Percentiles rank a stretch among this genome's conserved stretches.
Evolutionary conservation across 2,113 vertebrate genomes (phyloP).

Genomic region (Oryzias javanicus): DNA sequence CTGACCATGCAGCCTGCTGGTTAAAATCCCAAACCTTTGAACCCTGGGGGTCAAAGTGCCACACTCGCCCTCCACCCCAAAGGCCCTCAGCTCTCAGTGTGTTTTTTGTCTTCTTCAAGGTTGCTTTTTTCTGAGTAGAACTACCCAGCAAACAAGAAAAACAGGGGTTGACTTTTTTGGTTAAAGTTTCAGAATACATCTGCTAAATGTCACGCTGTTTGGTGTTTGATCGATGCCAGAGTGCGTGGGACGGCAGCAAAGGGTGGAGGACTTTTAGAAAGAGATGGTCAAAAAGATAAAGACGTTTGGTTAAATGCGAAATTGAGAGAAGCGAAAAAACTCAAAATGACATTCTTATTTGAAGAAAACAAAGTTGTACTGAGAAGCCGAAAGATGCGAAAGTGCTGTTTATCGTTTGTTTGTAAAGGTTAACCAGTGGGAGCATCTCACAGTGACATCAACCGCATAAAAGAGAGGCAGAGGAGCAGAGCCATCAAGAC

Average conservation of each 20-base stretch:
- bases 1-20: slow-evolving; percentile 47
- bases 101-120: neutral
- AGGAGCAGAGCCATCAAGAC: slow-evolving; percentile 17
- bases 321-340: neutral
- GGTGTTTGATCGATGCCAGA: slow-evolving; percentile 35
- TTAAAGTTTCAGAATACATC: slow-evolving; percentile 38
- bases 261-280: neutral
- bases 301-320: no score
- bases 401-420: slow-evolving; percentile 34
- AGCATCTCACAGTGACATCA: slow-evolving; percentile 53
- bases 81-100: slow-evolving; percentile 55
- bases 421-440: slow-evolving; percentile 65
- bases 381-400: slow-evolving; percentile 19
- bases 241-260: neutral
- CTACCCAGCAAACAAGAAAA: slow-evolving; percentile 16
- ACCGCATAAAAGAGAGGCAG: slow-evolving; percentile 17
- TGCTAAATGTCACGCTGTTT: slow-evolving; percentile 42
- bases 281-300: slow-evolving; percentile 2
- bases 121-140: neutral
- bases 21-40: slow-evolving; percentile 52
- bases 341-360: neutral
- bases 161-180: neutral
- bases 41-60: slow-evolving; percentile 53
- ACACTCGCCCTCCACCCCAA: slow-evolving; percentile 10
- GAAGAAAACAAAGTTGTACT: neutral